Evolutionary conservation across 2,113 vertebrate species (phyloP), one percentile per base, ranked within the genome.

Genomic region (Cardinalis cardinalis): DNA sequence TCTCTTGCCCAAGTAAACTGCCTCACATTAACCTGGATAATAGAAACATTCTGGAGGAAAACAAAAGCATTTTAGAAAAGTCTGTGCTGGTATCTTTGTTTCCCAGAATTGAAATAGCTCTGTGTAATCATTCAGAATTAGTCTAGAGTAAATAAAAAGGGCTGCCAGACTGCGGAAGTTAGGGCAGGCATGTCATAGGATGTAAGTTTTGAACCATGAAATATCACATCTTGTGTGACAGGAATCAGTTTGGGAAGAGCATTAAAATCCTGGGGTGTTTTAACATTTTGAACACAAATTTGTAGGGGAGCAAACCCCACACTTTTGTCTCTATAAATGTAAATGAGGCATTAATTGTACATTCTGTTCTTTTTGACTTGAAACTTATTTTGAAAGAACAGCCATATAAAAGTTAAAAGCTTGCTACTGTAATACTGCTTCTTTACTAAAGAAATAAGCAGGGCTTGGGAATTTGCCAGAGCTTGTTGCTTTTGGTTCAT

Each of bases 401-500:
- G 34, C 34, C 26, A 7, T 63, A 20, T 58, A 34, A 56, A 89
- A 87, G 69, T 77, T 87, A 43, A 31, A 76, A 72, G 41, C 79
- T 94, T 89, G 79, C 86, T 94, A 76, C 91, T 92, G 72, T 87
- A 46, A 20, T 86, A 26, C 34, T 79, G 52, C 79, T 88, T 3
- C 78, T 90, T 82, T 78, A 55, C 69, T 74, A 12, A 94, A 71
- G 73, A 91, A 91, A 72, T 86, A 94, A 65, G 23, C 49, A 58
- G 53, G 58, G 36, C 40, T 93, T 92, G 86, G 64, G 75, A 93
- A 53, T 93, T 93, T 79, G 79, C 85, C 94, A 94, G 79, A 90
- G 25, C n/a, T 86, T 95, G 90, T 92, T 94, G 66, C 48, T 68
- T 82, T 83, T 95, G 94, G 92, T 56, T 91, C 23, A 9, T 87